A percentile compares a stretch with the other conserved stretches of the same genome.
Evolutionary conservation across 2,797 vertebrate species (phyloP).

Genomic region (Notoglanidium macrostoma): DNA sequence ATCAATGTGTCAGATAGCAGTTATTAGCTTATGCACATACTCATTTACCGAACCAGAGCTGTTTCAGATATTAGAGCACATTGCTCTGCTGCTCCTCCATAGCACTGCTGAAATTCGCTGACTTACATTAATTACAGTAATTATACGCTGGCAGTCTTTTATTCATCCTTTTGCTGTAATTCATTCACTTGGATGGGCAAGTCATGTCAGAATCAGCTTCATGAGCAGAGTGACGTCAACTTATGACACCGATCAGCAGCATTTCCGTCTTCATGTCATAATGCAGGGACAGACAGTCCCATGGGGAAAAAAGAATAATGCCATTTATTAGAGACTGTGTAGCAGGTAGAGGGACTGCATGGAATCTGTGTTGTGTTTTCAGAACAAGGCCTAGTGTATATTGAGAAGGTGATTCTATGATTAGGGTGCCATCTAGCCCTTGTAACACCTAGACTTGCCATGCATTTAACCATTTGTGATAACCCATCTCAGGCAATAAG

Average conservation of each 20-base stretch:
- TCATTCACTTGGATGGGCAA: conserved; percentile 21
- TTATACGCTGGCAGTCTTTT: not conserved
- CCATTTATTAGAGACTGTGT: not conserved
- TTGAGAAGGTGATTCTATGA: not conserved
- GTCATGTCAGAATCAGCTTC: not conserved
- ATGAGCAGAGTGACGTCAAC: not conserved
- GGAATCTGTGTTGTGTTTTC: not conserved
- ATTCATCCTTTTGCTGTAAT: conserved; percentile 8
- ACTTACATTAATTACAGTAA: conserved; percentile 7
- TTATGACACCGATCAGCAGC: not conserved
- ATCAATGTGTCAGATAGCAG: not conserved
- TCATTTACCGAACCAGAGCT: conserved; percentile 4
- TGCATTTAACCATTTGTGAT: not conserved
- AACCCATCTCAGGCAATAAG: not conserved
- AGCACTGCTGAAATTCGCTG: not conserved
- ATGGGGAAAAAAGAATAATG: not conserved
- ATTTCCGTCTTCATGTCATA: not conserved
- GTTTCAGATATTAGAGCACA: not conserved
- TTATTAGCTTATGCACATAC: not conserved
- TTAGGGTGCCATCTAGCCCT: not conserved
- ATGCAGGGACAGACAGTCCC: not conserved
- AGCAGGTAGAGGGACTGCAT: not conserved
- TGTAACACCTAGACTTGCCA: not conserved
- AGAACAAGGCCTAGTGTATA: not conserved
- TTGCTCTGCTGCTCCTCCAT: not conserved